A percentile compares a stretch with the other conserved stretches of the same genome.
These are phyloP conservation scores for Mirza zaza DNA, from an alignment of 2,113 vertebrate genomes.

Conservation along the genomic window DNA sequence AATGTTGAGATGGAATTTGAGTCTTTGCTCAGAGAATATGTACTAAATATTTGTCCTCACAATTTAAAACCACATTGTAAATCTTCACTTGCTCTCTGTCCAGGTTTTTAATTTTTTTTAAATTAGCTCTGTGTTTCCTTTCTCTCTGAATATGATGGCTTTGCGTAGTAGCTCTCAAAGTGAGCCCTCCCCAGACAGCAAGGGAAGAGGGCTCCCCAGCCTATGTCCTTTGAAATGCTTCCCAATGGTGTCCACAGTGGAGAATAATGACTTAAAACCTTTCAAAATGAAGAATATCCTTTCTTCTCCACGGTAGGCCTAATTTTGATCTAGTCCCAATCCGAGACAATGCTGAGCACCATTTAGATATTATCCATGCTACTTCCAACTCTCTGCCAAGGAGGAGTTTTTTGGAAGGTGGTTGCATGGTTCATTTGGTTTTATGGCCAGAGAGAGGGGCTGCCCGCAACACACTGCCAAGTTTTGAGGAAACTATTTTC, in stretches of 20 bases:
- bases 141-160: neutral
- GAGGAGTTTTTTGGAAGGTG: neutral
- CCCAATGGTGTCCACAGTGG: neutral
- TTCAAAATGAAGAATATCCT: neutral
- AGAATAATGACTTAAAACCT: neutral
- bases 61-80: neutral
- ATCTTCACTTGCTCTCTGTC: neutral
- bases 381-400: neutral
- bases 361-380: neutral
- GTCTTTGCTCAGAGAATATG: neutral
- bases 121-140: neutral
- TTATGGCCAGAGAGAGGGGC: neutral
- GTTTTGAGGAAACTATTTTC: neutral
- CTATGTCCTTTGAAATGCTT: neutral
- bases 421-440: neutral
- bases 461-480: neutral
- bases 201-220: neutral
- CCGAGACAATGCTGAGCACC: neutral
- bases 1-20: neutral
- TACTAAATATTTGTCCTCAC: neutral
- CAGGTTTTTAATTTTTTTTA: neutral
- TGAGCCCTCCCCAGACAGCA: neutral
- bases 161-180: neutral
- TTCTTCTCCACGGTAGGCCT: neutral
- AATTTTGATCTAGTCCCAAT: neutral